These are phyloP conservation scores for Zonotrichia leucophrys DNA, from an alignment of 2,113 vertebrate species.

Conservation along the genomic window DNA sequence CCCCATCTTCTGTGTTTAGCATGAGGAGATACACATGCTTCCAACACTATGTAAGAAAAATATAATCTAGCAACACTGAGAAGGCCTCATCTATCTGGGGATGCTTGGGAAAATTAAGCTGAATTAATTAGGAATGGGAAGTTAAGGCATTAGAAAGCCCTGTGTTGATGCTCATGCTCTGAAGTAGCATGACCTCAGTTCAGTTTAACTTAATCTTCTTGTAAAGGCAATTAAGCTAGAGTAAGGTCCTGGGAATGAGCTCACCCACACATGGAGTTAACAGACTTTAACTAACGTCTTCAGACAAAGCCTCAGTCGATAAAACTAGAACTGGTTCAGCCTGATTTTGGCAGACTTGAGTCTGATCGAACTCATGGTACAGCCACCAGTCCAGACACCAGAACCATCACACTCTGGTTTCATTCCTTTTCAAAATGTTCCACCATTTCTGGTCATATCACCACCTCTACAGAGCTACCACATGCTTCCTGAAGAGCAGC, in stretches of 20 bases:
- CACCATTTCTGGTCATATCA: background rate
- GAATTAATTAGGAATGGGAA: conserved; percentile 24
- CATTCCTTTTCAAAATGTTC: background rate
- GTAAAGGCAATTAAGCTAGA: background rate
- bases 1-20: background rate
- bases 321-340: background rate
- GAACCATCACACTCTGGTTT: background rate
- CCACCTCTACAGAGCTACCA: background rate
- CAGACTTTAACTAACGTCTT: background rate
- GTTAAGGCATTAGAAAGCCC: background rate
- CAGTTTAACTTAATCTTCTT: conserved; percentile 11
- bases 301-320: background rate
- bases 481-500: background rate
- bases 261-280: background rate
- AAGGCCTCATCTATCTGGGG: background rate
- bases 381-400: background rate
- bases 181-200: background rate
- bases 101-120: background rate
- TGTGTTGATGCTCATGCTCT: background rate
- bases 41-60: background rate
- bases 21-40: background rate
- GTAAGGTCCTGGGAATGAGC: background rate
- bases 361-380: background rate
- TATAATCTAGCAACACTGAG: background rate
- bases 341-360: background rate